Conservation (phyloP, 2,888 invertebrate species). For the Aspidiotus rigidus region DNA sequence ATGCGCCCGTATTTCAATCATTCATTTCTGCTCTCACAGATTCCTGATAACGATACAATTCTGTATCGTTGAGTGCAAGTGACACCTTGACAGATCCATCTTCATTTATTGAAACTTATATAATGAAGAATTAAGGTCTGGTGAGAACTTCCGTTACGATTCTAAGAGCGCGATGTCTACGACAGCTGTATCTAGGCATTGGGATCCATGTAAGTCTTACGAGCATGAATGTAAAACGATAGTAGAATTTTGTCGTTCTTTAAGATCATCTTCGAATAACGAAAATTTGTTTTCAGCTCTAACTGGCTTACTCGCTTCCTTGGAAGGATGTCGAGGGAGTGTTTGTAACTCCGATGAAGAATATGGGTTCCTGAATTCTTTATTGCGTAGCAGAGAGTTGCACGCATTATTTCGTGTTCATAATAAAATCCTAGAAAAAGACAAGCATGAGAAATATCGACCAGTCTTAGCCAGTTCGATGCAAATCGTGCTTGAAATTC, state of each 20-base stretch:
- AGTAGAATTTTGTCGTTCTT: not conserved
- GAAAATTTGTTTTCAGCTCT: constrained; percentile 43
- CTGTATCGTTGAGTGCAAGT: too few species aligned
- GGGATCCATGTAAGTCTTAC: constrained; percentile 51
- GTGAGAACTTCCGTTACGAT: too few species aligned
- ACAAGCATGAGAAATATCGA: constrained; percentile 67
- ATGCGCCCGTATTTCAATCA: too few species aligned
- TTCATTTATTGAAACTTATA: too few species aligned
- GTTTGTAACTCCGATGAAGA: constrained; percentile 66
- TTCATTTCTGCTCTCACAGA: too few species aligned
- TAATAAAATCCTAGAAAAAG: constrained; percentile 74
- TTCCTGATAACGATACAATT: too few species aligned
- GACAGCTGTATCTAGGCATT: constrained; percentile 53
- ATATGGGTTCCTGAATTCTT: constrained; percentile 70
- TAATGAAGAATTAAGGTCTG: too few species aligned
- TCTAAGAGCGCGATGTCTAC: constrained; percentile 47
- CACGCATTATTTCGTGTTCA: constrained; percentile 85
- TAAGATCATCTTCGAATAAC: constrained; percentile 1
- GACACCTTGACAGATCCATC: too few species aligned
- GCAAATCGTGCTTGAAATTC: constrained; percentile 67
- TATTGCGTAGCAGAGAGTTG: constrained; percentile 76
- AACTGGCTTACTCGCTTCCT: constrained; percentile 66
- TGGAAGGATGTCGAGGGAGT: constrained; percentile 66
- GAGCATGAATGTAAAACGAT: not conserved
- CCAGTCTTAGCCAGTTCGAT: constrained; percentile 76